These are phyloP conservation scores for Lasioglossum figueresi DNA, from an alignment of 2,888 invertebrate genomes.

Conservation along the genomic window DNA sequence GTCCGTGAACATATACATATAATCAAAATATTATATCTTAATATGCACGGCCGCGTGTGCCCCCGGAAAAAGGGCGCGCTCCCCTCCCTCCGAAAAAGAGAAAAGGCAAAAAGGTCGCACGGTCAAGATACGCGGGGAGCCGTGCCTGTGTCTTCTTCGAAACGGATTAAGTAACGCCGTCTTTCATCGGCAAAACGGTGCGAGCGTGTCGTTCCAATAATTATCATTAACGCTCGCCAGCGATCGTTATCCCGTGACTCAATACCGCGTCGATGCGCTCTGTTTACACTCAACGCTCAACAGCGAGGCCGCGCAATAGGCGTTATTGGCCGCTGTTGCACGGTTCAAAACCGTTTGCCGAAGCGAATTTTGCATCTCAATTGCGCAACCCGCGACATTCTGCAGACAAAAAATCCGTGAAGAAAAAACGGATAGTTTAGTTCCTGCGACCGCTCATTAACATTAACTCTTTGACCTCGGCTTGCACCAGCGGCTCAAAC, in stretches of 20 bases:
- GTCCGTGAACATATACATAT: slow-evolving; percentile 26
- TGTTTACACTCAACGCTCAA: slow-evolving; percentile 55
- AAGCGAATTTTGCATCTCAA: slow-evolving; percentile 37
- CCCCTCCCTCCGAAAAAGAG: slow-evolving; percentile 9
- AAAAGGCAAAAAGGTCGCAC: background rate
- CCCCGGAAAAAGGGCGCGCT: slow-evolving; percentile 17
- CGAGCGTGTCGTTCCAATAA: slow-evolving; percentile 29
- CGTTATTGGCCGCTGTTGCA: slow-evolving; percentile 41
- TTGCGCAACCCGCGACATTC: slow-evolving; percentile 10
- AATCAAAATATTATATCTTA: slow-evolving; percentile 51
- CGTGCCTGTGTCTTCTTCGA: slow-evolving; percentile 1
- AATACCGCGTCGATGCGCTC: slow-evolving; percentile 62
- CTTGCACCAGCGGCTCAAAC: background rate
- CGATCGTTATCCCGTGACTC: slow-evolving; percentile 53
- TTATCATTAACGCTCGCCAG: slow-evolving; percentile 38
- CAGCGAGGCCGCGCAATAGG: slow-evolving; percentile 44
- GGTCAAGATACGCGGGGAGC: background rate
- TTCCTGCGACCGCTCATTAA: slow-evolving; percentile 5
- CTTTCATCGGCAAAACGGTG: slow-evolving; percentile 24
- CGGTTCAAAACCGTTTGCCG: slow-evolving; percentile 21
- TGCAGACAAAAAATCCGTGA: background rate
- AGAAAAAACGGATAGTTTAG: background rate
- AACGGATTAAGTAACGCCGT: slow-evolving; percentile 3
- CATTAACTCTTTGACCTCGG: background rate
- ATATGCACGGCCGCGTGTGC: slow-evolving; percentile 18